Evolutionary conservation across 2,888 invertebrate species (phyloP).

Genomic region (Microplitis deprimator): DNA sequence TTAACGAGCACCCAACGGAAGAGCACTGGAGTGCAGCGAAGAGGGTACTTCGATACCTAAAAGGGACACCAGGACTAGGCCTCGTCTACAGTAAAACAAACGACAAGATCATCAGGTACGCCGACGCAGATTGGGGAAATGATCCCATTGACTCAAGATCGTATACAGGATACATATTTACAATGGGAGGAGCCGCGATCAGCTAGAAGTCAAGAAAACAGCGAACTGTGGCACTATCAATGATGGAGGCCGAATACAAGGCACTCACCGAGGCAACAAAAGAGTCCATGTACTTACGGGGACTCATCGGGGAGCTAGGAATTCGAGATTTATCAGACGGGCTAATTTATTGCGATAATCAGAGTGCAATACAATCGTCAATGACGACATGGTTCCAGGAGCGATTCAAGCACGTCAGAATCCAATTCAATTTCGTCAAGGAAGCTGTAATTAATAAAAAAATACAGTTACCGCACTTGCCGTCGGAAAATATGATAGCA

Average conservation of each 20-base stretch:
- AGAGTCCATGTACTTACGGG: constrained; percentile 27
- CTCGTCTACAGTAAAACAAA: constrained; percentile 5
- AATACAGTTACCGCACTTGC: too few species aligned
- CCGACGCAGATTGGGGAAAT: constrained; percentile 9
- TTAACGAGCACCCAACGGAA: constrained; percentile 24
- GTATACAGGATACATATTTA: constrained; percentile 37
- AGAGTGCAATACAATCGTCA: constrained; percentile 33
- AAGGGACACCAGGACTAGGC: constrained; percentile 34
- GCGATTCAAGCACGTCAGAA: too few species aligned
- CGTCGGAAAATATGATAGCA: too few species aligned
- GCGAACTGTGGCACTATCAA: constrained; percentile 55
- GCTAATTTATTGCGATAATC: constrained; percentile 43
- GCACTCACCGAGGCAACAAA: constrained; percentile 36
- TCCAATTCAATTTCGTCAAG: too few species aligned
- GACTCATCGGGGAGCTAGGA: constrained; percentile 20
- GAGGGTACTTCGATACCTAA: constrained; percentile 39
- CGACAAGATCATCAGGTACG: neutral
- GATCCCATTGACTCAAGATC: constrained; percentile 30
- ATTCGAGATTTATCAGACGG: neutral
- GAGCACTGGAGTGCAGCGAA: constrained; percentile 45
- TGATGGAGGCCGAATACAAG: constrained; percentile 60
- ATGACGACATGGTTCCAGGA: too few species aligned
- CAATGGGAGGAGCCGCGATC: constrained; percentile 31
- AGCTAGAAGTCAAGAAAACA: constrained; percentile 51
- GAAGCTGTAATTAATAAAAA: too few species aligned